Evolutionary conservation across 2,797 vertebrate species (phyloP), one percentile per base, ranked within the genome.

Genomic region (Silurus lanzhouensis): DNA sequence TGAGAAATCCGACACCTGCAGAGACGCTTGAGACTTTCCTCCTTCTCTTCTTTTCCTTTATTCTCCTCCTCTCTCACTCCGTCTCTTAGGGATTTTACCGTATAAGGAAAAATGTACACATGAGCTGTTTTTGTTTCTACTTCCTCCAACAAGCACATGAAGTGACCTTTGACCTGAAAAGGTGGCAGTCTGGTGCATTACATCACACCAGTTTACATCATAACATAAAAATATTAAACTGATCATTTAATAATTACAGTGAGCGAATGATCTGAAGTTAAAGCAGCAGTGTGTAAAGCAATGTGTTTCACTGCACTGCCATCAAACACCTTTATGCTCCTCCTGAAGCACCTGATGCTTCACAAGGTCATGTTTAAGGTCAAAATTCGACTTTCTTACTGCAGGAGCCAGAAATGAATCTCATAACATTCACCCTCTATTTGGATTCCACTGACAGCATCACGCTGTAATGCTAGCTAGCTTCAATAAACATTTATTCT

Each of bases 71-170:
- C 27, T 25, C 19, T 52, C 48, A 52, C 10, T 52, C 57, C 7
- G 58, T 86, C 89, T 84, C 64, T 52, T 79, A 79, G 85, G 52
- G 88, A 87, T 93, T 76, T 93, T 89, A 91, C 95, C 93, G 92
- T 95, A 95, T 95, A 95, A 90, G 95, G 94, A 89, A 90, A 89
- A 72, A 90, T 89, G 25, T 17, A 52, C 79, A 81, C 1, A 3
- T 38, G 19, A 68, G 22, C 9, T 7, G 52, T 76, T 25, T 55
- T 19, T 55, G 9, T 20, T 52, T 22, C 22, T 8, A 63, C n/a
- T 67, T 80, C 61, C 61, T 80, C 22, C 44, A 80, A 15, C 20
- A 27, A 66, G 3, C 44, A 48, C 15, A 6, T 19, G 7, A 52
- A 15, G 31, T 61, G 31, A n/a, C 60, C 31, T 61, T 44, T 79